These are phyloP conservation scores for Glaucomys volans DNA, from an alignment of 2,113 vertebrate species.

Conservation along the genomic window DNA sequence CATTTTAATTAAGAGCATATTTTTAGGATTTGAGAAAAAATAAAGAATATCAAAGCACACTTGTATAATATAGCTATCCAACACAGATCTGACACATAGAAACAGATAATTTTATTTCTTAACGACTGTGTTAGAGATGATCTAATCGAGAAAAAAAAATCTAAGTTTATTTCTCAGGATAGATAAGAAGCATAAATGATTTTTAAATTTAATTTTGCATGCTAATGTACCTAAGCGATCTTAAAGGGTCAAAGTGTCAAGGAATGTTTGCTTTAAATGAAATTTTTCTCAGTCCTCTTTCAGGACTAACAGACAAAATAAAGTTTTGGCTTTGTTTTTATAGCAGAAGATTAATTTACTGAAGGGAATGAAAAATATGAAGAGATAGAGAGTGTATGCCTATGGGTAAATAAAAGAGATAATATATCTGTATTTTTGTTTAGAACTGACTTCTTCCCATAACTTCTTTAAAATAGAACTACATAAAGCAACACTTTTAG, in stretches of 20 bases:
- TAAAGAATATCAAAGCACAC: background rate
- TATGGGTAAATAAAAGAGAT: background rate
- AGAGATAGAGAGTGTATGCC: background rate
- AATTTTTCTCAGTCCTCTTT: background rate
- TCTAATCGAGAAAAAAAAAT: background rate
- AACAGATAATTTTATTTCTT: background rate
- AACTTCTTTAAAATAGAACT: no score
- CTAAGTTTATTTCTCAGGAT: background rate
- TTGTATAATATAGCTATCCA: background rate
- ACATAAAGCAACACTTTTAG: no score
- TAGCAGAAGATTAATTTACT: background rate
- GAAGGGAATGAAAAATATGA: background rate
- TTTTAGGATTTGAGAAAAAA: constrained; percentile 39
- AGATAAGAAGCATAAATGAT: background rate
- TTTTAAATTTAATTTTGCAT: constrained; percentile 4
- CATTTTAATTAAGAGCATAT: background rate
- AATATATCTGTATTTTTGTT: no score
- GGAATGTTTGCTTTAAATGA: constrained; percentile 2
- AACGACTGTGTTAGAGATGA: background rate
- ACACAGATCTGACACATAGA: background rate
- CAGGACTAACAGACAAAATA: background rate
- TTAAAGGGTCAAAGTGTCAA: background rate
- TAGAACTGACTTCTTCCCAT: no score
- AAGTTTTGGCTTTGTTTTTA: background rate
- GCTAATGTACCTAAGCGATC: background rate